phyloP scores from a whole-genome alignment of 2,888 invertebrate genomes.

The Glyphotaelius pellucidus region DNA sequence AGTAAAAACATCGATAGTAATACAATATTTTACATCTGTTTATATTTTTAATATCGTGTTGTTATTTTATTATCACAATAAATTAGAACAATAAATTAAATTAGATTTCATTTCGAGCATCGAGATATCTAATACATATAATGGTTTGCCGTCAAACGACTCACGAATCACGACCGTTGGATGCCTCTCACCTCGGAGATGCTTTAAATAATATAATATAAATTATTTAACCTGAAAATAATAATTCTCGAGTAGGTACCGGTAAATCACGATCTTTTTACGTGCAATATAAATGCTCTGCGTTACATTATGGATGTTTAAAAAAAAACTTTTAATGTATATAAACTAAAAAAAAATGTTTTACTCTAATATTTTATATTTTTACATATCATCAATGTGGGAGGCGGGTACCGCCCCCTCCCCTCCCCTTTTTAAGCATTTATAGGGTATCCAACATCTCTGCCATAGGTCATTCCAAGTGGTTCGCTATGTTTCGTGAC shows the following conservation, averaged over 20 bases:
- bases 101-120: not conserved
- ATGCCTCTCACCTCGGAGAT: not conserved
- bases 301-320: not conserved
- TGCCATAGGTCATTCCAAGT: too few species aligned
- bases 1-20: not conserved
- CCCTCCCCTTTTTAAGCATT: too few species aligned
- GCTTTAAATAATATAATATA: not conserved
- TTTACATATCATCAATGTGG: too few species aligned
- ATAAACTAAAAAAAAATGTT: too few species aligned
- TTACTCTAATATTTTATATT: too few species aligned
- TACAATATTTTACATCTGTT: not conserved
- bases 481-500: too few species aligned
- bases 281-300: not conserved
- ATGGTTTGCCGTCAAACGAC: not conserved
- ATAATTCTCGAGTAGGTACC: not conserved
- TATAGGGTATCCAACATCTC: too few species aligned
- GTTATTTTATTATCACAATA: not conserved
- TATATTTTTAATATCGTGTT: not conserved
- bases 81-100: not conserved
- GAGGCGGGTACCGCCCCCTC: too few species aligned
- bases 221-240: not conserved
- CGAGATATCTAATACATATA: not conserved
- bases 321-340: not conserved
- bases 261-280: not conserved
- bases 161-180: not conserved